Conservation (phyloP, 2,113 vertebrate genomes). For the Bufo bufo region DNA sequence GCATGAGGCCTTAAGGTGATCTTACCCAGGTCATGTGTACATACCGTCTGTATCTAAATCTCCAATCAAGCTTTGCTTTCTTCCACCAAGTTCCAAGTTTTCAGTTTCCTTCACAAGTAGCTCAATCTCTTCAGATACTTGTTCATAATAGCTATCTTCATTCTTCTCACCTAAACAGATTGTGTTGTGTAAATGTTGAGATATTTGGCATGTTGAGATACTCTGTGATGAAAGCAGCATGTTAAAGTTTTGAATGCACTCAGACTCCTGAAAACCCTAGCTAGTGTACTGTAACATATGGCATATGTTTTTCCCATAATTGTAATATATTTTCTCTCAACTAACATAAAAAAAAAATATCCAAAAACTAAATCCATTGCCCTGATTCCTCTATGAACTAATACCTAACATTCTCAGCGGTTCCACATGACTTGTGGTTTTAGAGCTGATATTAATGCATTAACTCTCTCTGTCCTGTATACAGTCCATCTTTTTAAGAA, state of each 20-base stretch:
- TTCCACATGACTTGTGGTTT: too few species aligned
- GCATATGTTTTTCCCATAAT: too few species aligned
- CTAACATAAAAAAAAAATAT: too few species aligned
- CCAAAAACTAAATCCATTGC: too few species aligned
- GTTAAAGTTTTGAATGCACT: background rate
- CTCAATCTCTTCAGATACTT: constrained; percentile 40
- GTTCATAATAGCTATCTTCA: background rate
- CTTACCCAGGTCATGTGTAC: constrained; percentile 20
- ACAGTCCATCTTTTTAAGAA: too few species aligned
- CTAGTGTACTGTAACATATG: too few species aligned
- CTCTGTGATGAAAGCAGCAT: background rate
- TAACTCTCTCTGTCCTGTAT: too few species aligned
- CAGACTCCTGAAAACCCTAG: background rate
- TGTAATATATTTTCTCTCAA: too few species aligned
- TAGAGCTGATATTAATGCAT: too few species aligned
- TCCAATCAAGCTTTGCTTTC: fast-evolving
- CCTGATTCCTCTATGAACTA: too few species aligned
- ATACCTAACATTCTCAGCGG: too few species aligned
- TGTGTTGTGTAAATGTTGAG: background rate
- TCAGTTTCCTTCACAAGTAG: constrained; percentile 51
- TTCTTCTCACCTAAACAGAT: constrained; percentile 43
- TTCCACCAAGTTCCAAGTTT: background rate
- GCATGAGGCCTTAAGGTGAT: background rate
- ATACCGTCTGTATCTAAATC: background rate
- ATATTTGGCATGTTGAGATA: background rate